Conservation (phyloP, 2,113 vertebrate species). For the Lanius collurio region DNA sequence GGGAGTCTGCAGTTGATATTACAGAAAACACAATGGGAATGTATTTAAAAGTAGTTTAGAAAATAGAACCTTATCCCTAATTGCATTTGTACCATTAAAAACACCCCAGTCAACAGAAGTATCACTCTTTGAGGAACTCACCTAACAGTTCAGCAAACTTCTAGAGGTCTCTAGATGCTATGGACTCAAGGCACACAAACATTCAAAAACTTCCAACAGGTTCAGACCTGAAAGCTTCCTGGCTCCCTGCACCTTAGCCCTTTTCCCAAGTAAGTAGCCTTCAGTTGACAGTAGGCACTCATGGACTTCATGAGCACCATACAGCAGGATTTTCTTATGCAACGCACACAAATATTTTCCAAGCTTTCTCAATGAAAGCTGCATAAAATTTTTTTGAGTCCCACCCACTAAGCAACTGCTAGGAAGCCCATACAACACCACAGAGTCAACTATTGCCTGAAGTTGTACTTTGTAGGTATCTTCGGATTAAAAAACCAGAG, state of each 20-base stretch:
- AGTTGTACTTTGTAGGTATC: not conserved
- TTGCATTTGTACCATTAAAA: not conserved
- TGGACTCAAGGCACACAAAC: not conserved
- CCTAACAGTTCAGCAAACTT: not conserved
- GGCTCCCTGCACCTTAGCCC: not conserved
- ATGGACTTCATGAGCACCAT: not conserved
- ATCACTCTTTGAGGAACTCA: not conserved
- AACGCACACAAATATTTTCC: not conserved
- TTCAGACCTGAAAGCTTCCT: not conserved
- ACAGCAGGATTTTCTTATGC: not conserved
- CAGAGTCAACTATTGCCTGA: not conserved
- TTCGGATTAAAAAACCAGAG: not conserved
- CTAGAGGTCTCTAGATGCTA: not conserved
- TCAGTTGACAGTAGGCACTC: accelerated
- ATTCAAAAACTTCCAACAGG: not conserved
- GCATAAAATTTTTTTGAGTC: accelerated
- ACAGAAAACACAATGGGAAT: not conserved
- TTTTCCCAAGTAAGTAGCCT: not conserved
- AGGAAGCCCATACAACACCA: not conserved
- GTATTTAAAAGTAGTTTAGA: not conserved
- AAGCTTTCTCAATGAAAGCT: not conserved
- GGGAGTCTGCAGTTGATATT: not conserved
- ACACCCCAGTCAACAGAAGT: not conserved
- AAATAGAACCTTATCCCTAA: not conserved
- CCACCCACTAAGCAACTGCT: not conserved